phyloP scores from a whole-genome alignment of 2,113 vertebrate species.

The Silurus meridionalis region DNA sequence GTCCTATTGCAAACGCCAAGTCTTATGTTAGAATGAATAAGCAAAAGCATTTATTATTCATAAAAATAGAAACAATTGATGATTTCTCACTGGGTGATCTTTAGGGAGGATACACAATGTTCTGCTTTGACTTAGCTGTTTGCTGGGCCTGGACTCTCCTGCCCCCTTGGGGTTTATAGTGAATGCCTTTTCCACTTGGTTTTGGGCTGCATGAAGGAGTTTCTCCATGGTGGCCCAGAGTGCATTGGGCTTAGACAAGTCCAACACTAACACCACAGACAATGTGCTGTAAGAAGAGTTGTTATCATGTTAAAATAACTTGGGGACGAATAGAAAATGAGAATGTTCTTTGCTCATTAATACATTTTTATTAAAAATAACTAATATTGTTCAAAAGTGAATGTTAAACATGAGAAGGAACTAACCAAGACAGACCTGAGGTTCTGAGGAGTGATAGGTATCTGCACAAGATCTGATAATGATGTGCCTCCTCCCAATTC shows the following conservation, averaged over 20 bases:
- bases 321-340: background rate
- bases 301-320: background rate
- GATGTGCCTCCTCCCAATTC: constrained; percentile 93
- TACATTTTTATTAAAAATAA: background rate
- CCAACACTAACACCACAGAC: constrained; percentile 86
- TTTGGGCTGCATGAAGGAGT: constrained; percentile 79
- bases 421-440: constrained; percentile 69
- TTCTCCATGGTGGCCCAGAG: constrained; percentile 89
- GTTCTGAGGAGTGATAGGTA: constrained; percentile 81
- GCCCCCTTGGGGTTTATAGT: constrained; percentile 70
- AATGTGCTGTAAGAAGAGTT: constrained; percentile 75
- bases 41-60: background rate
- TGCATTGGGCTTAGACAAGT: constrained; percentile 86
- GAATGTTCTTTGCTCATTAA: background rate
- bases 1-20: constrained; percentile 75
- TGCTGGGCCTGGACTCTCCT: constrained; percentile 69
- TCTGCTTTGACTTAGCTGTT: constrained; percentile 70
- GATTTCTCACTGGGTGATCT: constrained; percentile 85
- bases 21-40: background rate
- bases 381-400: background rate
- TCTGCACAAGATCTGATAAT: constrained; percentile 83
- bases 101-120: constrained; percentile 74
- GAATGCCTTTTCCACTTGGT: constrained; percentile 76
- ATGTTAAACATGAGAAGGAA: background rate
- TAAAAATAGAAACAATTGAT: background rate